These are phyloP conservation scores for Drosophila orena DNA, from an alignment of 1,140 invertebrate species.

Conservation along the genomic window DNA sequence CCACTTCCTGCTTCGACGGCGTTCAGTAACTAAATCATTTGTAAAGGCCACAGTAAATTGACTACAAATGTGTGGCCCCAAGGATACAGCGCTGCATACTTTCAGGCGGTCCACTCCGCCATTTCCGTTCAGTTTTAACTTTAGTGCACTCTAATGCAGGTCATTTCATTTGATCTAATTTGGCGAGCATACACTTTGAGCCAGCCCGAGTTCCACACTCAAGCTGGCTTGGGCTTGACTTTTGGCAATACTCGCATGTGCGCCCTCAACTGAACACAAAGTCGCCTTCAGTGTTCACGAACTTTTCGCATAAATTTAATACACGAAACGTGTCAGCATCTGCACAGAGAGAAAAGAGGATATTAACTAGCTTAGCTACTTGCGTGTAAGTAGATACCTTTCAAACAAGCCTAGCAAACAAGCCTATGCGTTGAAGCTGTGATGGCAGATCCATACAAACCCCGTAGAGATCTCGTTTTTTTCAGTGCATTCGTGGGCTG, in stretches of 20 bases:
- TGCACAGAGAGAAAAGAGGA: conserved; percentile 20
- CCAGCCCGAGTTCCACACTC: conserved; percentile 19
- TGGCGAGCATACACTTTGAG: conserved; percentile 16
- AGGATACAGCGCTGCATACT: conserved; percentile 51
- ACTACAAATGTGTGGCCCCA: not conserved
- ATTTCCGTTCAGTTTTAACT: not conserved
- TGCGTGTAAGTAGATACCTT: too few species aligned
- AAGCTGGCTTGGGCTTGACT: conserved; percentile 31
- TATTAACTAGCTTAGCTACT: not conserved
- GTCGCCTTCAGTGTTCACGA: conserved; percentile 35
- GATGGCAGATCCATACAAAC: too few species aligned
- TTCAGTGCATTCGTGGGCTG: conserved; percentile 4
- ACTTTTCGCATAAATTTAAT: conserved; percentile 73
- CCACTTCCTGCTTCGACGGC: conserved; percentile 5
- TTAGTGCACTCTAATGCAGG: conserved; percentile 4
- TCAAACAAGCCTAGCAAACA: too few species aligned
- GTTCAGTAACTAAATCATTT: conserved; percentile 9
- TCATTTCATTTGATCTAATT: conserved; percentile 38
- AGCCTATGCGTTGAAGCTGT: too few species aligned
- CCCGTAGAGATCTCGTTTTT: not conserved
- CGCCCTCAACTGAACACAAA: conserved; percentile 31
- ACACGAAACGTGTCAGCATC: conserved; percentile 41
- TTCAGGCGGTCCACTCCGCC: conserved; percentile 38
- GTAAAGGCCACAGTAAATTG: not conserved
- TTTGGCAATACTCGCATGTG: conserved; percentile 31